A percentile compares a stretch with the other conserved stretches of the same genome.
Conservation (phyloP, 2,797 vertebrate genomes). For the Crypturellus tataupa region DNA sequence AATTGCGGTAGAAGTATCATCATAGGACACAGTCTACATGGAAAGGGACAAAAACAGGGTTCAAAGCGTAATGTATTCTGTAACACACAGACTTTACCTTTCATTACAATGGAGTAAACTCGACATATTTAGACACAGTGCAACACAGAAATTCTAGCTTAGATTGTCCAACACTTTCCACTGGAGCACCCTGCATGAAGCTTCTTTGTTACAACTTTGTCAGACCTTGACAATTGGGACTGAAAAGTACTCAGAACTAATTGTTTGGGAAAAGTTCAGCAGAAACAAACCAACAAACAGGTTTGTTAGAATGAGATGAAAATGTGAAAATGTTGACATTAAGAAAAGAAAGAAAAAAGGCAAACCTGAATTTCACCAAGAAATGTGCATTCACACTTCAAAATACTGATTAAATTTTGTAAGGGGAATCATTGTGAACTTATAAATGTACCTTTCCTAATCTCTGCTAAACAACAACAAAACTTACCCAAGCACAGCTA, state of each 20-base stretch:
- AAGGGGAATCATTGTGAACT: not conserved
- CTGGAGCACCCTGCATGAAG: not conserved
- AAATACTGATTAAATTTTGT: not conserved
- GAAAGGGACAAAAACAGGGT: not conserved
- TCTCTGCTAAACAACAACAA: not conserved
- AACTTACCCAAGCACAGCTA: too few relatives aligned
- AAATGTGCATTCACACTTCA: not conserved
- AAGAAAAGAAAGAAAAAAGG: not conserved
- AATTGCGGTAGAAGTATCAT: not conserved
- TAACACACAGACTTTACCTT: not conserved
- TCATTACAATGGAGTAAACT: not conserved
- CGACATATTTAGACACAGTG: not conserved
- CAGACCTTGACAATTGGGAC: not conserved
- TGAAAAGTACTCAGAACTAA: not conserved
- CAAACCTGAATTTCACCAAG: not conserved
- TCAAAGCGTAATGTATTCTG: not conserved
- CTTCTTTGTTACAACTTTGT: not conserved
- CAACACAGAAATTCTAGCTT: not conserved
- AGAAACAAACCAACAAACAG: not conserved
- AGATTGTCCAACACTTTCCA: not conserved
- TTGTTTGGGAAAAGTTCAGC: not conserved
- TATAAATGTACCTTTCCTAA: not conserved
- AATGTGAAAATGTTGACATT: not conserved
- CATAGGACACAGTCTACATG: not conserved
- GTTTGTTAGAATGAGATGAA: not conserved